phyloP scores from a whole-genome alignment of 2,888 invertebrate species.

The Leptogaster cylindrica region DNA sequence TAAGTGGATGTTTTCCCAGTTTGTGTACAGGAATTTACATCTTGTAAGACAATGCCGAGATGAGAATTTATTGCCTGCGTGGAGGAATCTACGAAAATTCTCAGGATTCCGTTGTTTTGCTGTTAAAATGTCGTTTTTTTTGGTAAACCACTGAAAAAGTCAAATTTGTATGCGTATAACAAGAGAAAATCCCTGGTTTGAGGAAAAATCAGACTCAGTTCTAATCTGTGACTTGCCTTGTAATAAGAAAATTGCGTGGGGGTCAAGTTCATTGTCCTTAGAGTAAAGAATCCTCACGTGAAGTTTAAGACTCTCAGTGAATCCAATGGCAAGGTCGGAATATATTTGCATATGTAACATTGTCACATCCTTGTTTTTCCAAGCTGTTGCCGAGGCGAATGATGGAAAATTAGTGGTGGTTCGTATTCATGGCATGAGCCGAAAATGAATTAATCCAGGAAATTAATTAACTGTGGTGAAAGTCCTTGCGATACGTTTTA shows the following conservation, averaged over 20 bases:
- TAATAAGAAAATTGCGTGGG: slow-evolving; percentile 11
- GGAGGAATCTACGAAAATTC: slow-evolving; percentile 16
- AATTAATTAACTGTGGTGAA: too few relatives aligned
- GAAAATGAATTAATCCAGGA: too few relatives aligned
- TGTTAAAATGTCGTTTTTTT: slow-evolving; percentile 6
- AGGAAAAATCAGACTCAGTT: slow-evolving; percentile 6
- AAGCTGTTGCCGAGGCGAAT: too few relatives aligned
- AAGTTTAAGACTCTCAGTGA: neutral
- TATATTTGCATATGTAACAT: slow-evolving; percentile 4
- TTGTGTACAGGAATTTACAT: neutral
- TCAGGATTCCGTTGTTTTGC: neutral
- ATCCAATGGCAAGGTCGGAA: slow-evolving; percentile 26
- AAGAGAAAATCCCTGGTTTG: neutral
- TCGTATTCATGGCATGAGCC: too few relatives aligned
- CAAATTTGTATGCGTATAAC: slow-evolving; percentile 32
- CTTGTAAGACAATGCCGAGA: slow-evolving; percentile 6
- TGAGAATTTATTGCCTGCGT: slow-evolving; percentile 24
- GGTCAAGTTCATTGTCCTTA: slow-evolving; percentile 33
- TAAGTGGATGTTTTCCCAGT: slow-evolving; percentile 2
- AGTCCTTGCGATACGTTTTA: too few relatives aligned
- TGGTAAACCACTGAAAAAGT: slow-evolving; percentile 3
- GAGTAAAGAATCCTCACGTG: slow-evolving; percentile 12
- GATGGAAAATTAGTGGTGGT: too few relatives aligned
- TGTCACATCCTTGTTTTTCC: too few relatives aligned
- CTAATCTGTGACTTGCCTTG: slow-evolving; percentile 20